Conservation (phyloP, 2,113 vertebrate genomes). For the Peromyscus maniculatus region DNA sequence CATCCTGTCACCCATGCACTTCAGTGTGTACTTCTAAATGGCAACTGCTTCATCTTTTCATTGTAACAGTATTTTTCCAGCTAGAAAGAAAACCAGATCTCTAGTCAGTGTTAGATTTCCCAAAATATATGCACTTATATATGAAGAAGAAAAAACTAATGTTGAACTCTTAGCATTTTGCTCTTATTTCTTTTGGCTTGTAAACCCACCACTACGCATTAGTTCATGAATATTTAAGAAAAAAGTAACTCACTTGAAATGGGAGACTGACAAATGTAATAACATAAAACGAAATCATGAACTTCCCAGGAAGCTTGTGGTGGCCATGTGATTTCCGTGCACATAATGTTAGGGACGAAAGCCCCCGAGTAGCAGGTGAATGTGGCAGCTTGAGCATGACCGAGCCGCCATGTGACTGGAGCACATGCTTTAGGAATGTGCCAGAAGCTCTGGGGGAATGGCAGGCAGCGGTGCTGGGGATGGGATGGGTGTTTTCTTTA, state of each 20-base stretch:
- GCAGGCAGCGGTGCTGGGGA: background rate
- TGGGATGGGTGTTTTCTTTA: slow-evolving; percentile 45
- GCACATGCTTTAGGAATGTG: slow-evolving; percentile 16
- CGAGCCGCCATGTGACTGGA: background rate
- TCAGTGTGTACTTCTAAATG: too few relatives aligned
- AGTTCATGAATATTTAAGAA: slow-evolving; percentile 28
- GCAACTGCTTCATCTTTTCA: too few relatives aligned
- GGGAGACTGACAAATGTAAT: background rate
- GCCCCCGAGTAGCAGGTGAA: background rate
- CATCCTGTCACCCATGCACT: too few relatives aligned
- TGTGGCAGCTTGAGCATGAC: background rate
- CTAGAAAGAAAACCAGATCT: too few relatives aligned
- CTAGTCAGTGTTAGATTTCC: too few relatives aligned
- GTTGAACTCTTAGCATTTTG: background rate
- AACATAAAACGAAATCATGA: slow-evolving; percentile 7
- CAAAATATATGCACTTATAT: too few relatives aligned
- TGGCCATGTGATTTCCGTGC: background rate
- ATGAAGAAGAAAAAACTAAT: background rate
- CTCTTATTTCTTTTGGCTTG: background rate
- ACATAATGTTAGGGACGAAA: background rate
- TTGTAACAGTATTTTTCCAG: too few relatives aligned
- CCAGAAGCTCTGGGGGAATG: background rate
- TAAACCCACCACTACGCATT: background rate
- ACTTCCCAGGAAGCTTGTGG: background rate
- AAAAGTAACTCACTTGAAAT: slow-evolving; percentile 42